Evolutionary conservation across 2,797 vertebrate genomes (phyloP).

Genomic region (Triplophysa bombifrons): DNA sequence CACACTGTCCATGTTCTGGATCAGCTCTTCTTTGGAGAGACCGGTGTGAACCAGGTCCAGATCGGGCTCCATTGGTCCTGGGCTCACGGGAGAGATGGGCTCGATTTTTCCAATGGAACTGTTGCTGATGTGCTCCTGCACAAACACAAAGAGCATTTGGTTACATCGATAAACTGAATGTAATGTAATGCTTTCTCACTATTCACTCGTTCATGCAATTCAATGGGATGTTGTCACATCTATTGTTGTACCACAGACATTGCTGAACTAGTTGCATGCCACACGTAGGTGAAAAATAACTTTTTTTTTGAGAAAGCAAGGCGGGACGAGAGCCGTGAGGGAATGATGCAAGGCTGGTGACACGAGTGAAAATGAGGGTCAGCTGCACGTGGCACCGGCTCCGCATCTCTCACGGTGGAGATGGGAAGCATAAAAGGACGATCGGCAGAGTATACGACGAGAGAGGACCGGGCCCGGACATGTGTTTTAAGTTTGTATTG

Average conservation of each 20-base stretch:
- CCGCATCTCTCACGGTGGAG: too few relatives aligned
- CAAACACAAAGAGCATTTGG: background rate
- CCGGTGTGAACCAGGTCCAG: conserved; percentile 88
- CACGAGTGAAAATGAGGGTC: too few relatives aligned
- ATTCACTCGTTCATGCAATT: background rate
- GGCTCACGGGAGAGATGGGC: conserved; percentile 91
- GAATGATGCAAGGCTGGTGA: too few relatives aligned
- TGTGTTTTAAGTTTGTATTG: too few relatives aligned
- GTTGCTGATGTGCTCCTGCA: conserved; percentile 74
- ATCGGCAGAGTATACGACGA: too few relatives aligned
- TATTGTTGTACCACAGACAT: background rate
- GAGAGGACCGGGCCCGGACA: too few relatives aligned
- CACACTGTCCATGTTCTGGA: conserved; percentile 98
- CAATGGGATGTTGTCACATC: background rate
- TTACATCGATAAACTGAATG: background rate
- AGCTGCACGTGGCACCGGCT: too few relatives aligned
- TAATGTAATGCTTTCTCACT: background rate
- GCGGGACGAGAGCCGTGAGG: too few relatives aligned
- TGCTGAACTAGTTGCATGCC: background rate
- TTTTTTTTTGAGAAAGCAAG: too few relatives aligned
- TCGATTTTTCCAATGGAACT: conserved; percentile 88
- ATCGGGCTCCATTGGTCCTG: conserved; percentile 83
- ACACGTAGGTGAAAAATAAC: too few relatives aligned
- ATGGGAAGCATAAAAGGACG: too few relatives aligned
- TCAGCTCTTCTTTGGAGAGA: conserved; percentile 96